A percentile compares a stretch with the other conserved stretches of the same genome.
These are phyloP conservation scores for Eledona agricola DNA, from an alignment of 2,888 invertebrate genomes.

Conservation along the genomic window DNA sequence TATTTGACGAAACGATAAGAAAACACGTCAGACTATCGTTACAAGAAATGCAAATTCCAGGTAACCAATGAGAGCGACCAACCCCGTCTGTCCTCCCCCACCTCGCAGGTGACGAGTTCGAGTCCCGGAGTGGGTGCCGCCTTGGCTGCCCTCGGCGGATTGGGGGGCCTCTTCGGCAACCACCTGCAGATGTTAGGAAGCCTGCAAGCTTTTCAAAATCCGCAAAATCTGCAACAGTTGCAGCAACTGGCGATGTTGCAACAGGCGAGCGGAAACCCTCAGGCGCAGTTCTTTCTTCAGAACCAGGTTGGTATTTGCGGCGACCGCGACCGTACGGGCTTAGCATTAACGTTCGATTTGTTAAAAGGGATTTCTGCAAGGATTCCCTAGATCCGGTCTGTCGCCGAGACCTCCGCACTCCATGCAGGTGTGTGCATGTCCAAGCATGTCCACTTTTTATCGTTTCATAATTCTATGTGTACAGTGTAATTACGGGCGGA, in stretches of 20 bases:
- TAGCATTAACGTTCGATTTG: conserved; percentile 10
- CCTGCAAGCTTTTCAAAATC: conserved; percentile 69
- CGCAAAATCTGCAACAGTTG: conserved; percentile 71
- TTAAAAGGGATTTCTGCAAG: conserved; percentile 64
- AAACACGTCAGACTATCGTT: too few relatives aligned
- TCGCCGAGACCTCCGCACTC: conserved; percentile 63
- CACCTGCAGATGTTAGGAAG: conserved; percentile 61
- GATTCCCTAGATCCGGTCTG: conserved; percentile 62
- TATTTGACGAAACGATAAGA: too few relatives aligned
- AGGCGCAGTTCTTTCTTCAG: conserved; percentile 79
- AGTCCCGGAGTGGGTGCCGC: conserved; percentile 60
- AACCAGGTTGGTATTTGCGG: conserved; percentile 72
- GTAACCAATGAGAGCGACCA: conserved; percentile 59
- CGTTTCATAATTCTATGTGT: conserved; percentile 28
- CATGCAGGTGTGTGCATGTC: conserved; percentile 61
- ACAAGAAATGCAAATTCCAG: too few relatives aligned
- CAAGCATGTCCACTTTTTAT: conserved; percentile 28
- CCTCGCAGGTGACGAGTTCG: conserved; percentile 60
- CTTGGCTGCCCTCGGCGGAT: conserved; percentile 64
- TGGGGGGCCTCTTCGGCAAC: conserved; percentile 60
- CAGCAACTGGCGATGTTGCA: conserved; percentile 73
- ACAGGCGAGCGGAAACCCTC: conserved; percentile 65
- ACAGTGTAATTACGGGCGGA: conserved; percentile 29
- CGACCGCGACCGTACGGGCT: neutral
- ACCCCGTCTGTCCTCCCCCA: conserved; percentile 56